Conservation (phyloP, 2,888 invertebrate genomes). For the Diploptera punctata region DNA sequence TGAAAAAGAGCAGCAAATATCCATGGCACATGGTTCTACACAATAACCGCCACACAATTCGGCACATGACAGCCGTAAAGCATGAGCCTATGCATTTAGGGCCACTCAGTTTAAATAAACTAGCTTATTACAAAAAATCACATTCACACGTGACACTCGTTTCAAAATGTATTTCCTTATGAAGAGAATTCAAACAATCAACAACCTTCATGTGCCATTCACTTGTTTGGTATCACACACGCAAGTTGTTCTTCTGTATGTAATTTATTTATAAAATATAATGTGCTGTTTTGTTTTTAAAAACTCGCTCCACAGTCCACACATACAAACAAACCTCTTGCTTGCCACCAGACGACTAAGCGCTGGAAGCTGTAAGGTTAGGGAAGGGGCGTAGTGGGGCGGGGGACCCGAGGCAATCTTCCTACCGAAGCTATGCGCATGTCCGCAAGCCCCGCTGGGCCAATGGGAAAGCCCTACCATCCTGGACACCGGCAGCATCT, state of each 20-base stretch:
- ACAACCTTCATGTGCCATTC: neutral
- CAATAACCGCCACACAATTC: constrained; percentile 60
- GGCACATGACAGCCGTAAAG: constrained; percentile 54
- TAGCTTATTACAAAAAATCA: neutral
- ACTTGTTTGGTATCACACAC: neutral
- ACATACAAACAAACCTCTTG: constrained; percentile 8
- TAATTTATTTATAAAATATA: neutral
- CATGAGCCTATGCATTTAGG: constrained; percentile 19
- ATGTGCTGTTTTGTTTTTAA: neutral
- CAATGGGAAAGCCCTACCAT: constrained; percentile 2
- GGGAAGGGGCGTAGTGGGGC: constrained; percentile 11
- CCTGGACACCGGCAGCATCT: neutral
- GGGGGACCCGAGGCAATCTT: constrained; percentile 16
- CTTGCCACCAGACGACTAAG: constrained; percentile 11
- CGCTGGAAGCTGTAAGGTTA: constrained; percentile 23
- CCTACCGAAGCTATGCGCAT: constrained; percentile 15
- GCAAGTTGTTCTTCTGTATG: neutral
- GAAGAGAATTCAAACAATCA: neutral
- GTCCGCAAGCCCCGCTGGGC: neutral
- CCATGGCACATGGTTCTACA: constrained; percentile 61
- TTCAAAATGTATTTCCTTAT: neutral
- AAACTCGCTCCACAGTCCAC: neutral
- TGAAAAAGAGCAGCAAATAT: constrained; percentile 59
- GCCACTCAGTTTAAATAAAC: neutral
- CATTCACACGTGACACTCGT: constrained; percentile 14